Percentiles rank a stretch among this genome's conserved stretches.
phyloP scores from a whole-genome alignment of 2,888 invertebrate genomes.

The Cartodere bifasciata region DNA sequence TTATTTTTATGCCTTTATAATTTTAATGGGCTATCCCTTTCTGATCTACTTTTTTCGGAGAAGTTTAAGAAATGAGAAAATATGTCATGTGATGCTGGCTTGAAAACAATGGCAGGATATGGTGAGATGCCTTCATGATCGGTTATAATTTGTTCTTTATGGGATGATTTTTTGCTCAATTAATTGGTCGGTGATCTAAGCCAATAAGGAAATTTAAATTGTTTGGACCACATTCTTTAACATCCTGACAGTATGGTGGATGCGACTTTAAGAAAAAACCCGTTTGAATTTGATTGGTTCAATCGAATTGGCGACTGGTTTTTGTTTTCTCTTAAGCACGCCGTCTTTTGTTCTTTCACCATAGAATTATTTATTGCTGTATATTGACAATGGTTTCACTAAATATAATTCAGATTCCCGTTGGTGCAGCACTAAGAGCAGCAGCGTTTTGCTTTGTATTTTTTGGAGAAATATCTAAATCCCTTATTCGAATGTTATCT shows the following conservation, averaged over 20 bases:
- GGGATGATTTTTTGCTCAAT: slow-evolving; percentile 6
- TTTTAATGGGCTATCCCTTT: no score
- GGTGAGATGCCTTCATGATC: background rate
- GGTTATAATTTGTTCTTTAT: background rate
- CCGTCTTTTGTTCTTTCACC: slow-evolving; percentile 25
- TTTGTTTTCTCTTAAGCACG: slow-evolving; percentile 24
- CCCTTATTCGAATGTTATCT: no score
- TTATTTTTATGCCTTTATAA: no score
- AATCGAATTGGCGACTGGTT: slow-evolving; percentile 32
- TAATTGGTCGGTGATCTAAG: slow-evolving; percentile 8
- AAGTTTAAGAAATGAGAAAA: no score
- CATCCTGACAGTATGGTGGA: slow-evolving; percentile 12
- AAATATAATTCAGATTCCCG: slow-evolving; percentile 16
- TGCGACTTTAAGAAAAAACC: slow-evolving; percentile 12
- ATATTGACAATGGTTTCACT: slow-evolving; percentile 17
- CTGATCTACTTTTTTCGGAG: no score
- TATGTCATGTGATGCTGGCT: no score
- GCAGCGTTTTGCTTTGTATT: no score
- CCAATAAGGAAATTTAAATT: slow-evolving; percentile 13
- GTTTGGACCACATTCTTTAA: slow-evolving; percentile 11
- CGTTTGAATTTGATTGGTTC: slow-evolving; percentile 29
- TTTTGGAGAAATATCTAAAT: no score
- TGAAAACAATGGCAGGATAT: no score
- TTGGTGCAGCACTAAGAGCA: slow-evolving; percentile 1
- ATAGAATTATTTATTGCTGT: slow-evolving; percentile 21